Conservation (phyloP, 1,140 invertebrate genomes). For the Philaenus spumarius region DNA sequence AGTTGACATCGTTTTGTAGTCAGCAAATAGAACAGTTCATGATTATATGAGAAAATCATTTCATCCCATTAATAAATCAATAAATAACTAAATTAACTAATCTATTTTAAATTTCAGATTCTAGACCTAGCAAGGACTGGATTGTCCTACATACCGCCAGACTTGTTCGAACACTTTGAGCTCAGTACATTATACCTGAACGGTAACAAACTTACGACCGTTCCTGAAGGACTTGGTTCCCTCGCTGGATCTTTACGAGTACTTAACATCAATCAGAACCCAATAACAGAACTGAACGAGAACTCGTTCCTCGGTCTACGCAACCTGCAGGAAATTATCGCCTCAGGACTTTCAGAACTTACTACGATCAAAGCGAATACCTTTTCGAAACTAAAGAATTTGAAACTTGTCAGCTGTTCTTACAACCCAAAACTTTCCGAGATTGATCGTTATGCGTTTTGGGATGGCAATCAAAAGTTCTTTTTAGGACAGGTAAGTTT, state of each 20-base stretch:
- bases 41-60: no score
- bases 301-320: background rate
- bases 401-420: constrained; percentile 5
- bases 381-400: background rate
- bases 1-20: no score
- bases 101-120: background rate
- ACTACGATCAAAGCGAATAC: background rate
- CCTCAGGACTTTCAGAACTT: background rate
- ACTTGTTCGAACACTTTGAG: background rate
- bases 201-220: constrained; percentile 4
- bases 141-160: background rate
- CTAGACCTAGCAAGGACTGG: background rate
- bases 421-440: constrained; percentile 4
- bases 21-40: no score
- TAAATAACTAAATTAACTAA: no score
- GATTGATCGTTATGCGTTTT: background rate
- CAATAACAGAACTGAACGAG: constrained; percentile 2
- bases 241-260: background rate
- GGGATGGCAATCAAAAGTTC: background rate
- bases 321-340: background rate
- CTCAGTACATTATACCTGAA: background rate
- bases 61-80: no score
- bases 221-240: background rate
- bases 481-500: background rate
- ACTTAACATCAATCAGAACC: constrained; percentile 9